Conservation (phyloP, 2,888 invertebrate genomes). For the Criorhina ranunculi region DNA sequence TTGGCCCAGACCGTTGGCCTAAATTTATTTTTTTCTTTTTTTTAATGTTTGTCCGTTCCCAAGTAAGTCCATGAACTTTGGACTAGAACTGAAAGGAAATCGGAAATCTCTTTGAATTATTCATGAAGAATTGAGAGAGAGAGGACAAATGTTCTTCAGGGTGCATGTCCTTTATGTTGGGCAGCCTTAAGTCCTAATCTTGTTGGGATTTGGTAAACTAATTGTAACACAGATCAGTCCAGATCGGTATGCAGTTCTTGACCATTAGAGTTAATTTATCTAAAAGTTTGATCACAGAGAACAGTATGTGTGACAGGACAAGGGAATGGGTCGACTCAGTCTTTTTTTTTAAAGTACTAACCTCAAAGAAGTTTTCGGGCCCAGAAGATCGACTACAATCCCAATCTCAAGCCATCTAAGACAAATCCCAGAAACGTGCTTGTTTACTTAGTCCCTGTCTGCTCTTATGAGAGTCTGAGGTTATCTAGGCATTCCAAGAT, state of each 20-base stretch:
- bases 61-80: conserved; percentile 42
- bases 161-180: conserved; percentile 2
- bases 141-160: background rate
- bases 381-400: no score
- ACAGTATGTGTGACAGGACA: conserved; percentile 29
- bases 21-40: conserved; percentile 48
- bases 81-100: conserved; percentile 28
- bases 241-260: conserved; percentile 23
- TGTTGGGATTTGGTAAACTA: conserved; percentile 32
- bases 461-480: no score
- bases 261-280: conserved; percentile 50
- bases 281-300: background rate
- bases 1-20: conserved; percentile 51
- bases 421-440: no score
- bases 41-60: background rate
- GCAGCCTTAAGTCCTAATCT: conserved; percentile 22
- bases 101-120: conserved; percentile 59
- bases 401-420: no score
- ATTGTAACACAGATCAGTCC: conserved; percentile 48
- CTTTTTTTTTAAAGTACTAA: no score
- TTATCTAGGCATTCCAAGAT: no score
- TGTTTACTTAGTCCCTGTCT: no score
- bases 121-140: conserved; percentile 42
- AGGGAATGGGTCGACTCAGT: background rate
- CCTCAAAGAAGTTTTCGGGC: no score